Percentiles rank a stretch among this genome's conserved stretches.
These are phyloP conservation scores for Centrocercus urophasianus DNA, from an alignment of 2,113 vertebrate species.

Conservation along the genomic window DNA sequence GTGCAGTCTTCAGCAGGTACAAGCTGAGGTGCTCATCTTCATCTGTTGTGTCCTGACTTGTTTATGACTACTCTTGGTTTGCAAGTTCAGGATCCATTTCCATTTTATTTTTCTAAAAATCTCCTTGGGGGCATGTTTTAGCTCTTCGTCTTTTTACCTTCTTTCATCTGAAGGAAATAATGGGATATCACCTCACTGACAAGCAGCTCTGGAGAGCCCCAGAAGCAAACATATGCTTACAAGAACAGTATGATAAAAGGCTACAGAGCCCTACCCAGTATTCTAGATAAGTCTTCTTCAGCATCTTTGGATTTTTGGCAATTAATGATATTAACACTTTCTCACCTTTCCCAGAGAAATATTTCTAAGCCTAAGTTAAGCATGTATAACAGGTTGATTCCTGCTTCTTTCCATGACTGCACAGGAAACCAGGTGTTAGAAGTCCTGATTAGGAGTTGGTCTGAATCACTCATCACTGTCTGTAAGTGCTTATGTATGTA, in stretches of 20 bases:
- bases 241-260: neutral
- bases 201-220: neutral
- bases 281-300: neutral
- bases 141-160: neutral
- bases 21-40: neutral
- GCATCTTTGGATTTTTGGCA: neutral
- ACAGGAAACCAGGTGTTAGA: neutral
- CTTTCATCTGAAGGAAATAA: neutral
- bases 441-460: neutral
- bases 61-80: neutral
- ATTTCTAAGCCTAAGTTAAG: neutral
- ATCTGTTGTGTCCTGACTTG: neutral
- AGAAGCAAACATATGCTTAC: neutral
- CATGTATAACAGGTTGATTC: neutral
- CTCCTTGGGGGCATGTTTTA: neutral
- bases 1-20: neutral
- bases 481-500: conserved; percentile 15
- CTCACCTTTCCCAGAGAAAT: neutral
- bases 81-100: neutral
- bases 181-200: neutral
- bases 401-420: neutral
- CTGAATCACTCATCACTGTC: conserved; percentile 34
- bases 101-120: neutral
- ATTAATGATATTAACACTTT: neutral
- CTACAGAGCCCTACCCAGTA: neutral